A percentile compares a stretch with the other conserved stretches of the same genome.
Evolutionary conservation across 2,113 vertebrate genomes (phyloP).

Genomic region (Panthera uncia): DNA sequence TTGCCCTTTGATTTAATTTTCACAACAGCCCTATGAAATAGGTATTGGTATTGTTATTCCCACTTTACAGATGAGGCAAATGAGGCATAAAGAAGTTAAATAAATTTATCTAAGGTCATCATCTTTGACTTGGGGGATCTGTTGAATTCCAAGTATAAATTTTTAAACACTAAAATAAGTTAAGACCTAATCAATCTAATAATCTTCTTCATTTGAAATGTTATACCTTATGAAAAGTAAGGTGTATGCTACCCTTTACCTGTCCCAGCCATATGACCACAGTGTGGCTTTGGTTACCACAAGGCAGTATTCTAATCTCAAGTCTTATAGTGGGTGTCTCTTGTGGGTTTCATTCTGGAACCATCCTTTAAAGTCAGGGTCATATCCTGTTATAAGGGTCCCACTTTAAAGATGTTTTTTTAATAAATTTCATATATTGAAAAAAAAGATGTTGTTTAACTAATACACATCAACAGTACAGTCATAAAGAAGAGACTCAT

Average conservation of each 20-base stretch:
- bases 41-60: background rate
- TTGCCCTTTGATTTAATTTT: slow-evolving; percentile 3
- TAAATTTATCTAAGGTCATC: background rate
- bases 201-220: background rate
- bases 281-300: background rate
- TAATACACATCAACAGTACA: background rate
- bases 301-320: background rate
- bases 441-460: background rate
- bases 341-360: background rate
- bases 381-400: background rate
- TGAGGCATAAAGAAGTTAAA: background rate
- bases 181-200: background rate
- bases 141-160: background rate
- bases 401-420: background rate
- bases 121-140: background rate
- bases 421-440: no score
- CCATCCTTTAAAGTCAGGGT: background rate
- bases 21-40: background rate
- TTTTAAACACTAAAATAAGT: background rate
- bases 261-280: background rate
- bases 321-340: background rate
- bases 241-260: background rate
- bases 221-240: background rate
- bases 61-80: background rate
- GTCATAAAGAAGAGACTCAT: background rate